Evolutionary conservation across 1,140 invertebrate species (phyloP).

Genomic region (Drosophila subpulchrella): DNA sequence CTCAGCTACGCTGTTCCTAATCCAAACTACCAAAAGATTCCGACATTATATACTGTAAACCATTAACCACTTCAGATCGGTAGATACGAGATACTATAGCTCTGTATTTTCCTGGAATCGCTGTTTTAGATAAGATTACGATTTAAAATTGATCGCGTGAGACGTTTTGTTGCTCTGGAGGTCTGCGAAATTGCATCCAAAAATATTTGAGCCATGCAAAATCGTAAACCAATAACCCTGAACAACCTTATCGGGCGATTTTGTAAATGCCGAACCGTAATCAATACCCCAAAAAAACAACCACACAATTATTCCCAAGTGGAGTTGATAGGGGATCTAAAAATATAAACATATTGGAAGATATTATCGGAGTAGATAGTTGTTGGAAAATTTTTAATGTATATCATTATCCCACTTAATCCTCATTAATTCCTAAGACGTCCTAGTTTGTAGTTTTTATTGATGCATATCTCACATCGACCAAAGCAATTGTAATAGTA

Average conservation of each 20-base stretch:
- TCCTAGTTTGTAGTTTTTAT: neutral
- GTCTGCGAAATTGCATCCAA: neutral
- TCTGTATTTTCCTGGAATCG: constrained; percentile 14
- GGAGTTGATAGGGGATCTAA: neutral
- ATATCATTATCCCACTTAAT: neutral
- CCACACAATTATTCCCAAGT: neutral
- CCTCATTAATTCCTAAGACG: neutral
- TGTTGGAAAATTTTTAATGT: neutral
- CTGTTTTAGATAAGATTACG: constrained; percentile 18
- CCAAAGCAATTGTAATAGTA: neutral
- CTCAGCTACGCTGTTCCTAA: too few species aligned
- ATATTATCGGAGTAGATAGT: neutral
- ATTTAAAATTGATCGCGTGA: constrained; percentile 6
- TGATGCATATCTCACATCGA: neutral
- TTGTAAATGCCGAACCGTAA: neutral
- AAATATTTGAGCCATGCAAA: neutral
- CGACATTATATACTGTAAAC: neutral
- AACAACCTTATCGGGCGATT: constrained; percentile 5
- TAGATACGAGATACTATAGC: neutral
- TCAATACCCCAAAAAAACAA: neutral
- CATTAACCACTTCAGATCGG: constrained; percentile 13
- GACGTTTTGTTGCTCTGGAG: neutral
- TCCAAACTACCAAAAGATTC: too few species aligned
- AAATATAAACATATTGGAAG: constrained; percentile 1
- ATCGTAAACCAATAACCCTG: constrained; percentile 8